These are phyloP conservation scores for Trematocara macrostoma DNA, from an alignment of 2,113 vertebrate genomes.

Conservation along the genomic window DNA sequence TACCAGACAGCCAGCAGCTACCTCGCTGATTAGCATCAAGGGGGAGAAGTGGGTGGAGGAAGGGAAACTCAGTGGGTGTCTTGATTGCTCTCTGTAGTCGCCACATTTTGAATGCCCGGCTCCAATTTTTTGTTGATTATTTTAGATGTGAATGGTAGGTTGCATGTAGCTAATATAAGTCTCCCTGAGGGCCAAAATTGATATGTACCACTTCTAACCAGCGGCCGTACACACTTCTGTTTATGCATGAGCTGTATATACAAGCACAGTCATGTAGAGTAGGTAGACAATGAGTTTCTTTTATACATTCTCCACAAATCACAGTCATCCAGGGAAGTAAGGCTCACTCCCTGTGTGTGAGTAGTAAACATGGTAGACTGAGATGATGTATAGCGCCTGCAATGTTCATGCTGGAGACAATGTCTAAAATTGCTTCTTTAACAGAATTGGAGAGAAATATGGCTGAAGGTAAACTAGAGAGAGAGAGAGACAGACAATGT, in stretches of 20 bases:
- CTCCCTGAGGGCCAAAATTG: neutral
- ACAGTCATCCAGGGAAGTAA: neutral
- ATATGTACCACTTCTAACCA: neutral
- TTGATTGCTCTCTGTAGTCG: conserved; percentile 30
- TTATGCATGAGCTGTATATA: neutral
- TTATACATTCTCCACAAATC: neutral
- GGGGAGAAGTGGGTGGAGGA: neutral
- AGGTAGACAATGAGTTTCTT: neutral
- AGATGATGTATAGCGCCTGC: neutral
- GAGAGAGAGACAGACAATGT: neutral
- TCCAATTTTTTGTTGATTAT: conserved; percentile 28
- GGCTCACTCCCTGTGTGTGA: neutral
- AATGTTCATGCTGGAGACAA: neutral
- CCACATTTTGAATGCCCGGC: neutral
- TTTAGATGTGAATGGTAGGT: neutral
- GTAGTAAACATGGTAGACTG: neutral
- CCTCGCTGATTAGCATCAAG: conserved; percentile 38
- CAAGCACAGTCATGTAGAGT: neutral
- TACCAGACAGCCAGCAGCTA: conserved; percentile 11
- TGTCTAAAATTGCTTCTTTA: neutral
- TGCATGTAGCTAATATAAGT: neutral
- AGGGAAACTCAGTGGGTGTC: neutral
- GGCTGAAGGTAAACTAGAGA: neutral
- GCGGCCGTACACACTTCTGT: neutral
- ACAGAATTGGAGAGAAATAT: neutral